phyloP scores from a whole-genome alignment of 2,113 vertebrate genomes.

The Arvicanthis niloticus region DNA sequence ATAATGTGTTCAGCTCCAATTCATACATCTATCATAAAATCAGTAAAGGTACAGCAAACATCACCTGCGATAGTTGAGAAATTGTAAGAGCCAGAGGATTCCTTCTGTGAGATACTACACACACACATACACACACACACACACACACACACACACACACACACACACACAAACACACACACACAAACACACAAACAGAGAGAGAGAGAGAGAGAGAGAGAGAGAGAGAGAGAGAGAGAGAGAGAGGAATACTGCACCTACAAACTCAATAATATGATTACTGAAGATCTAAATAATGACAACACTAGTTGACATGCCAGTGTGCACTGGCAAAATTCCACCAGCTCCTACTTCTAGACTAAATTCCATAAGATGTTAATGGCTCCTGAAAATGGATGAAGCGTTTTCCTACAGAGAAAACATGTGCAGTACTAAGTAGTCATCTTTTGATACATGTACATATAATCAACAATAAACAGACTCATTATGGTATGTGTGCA shows the following conservation, averaged over 20 bases:
- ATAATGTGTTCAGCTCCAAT: not conserved
- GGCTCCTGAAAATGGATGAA: not conserved
- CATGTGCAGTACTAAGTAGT: not conserved
- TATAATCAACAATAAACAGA: not conserved
- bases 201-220: no score
- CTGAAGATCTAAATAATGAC: not conserved
- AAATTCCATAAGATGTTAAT: not conserved
- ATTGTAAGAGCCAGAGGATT: not conserved
- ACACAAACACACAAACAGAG: no score
- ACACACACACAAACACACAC: no score
- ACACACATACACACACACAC: no score
- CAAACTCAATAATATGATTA: not conserved
- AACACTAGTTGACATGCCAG: not conserved
- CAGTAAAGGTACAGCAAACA: not conserved
- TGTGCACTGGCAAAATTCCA: not conserved
- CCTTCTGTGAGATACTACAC: not conserved
- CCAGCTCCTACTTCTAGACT: not conserved
- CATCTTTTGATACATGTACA: not conserved
- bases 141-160: no score
- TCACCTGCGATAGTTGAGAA: not conserved
- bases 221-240: no score
- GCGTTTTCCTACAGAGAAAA: not conserved
- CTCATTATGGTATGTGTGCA: not conserved
- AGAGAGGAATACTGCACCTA: not conserved
- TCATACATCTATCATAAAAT: not conserved